These are phyloP conservation scores for Tauraco hartlaubi DNA, from an alignment of 2,797 vertebrate genomes.

Conservation along the genomic window DNA sequence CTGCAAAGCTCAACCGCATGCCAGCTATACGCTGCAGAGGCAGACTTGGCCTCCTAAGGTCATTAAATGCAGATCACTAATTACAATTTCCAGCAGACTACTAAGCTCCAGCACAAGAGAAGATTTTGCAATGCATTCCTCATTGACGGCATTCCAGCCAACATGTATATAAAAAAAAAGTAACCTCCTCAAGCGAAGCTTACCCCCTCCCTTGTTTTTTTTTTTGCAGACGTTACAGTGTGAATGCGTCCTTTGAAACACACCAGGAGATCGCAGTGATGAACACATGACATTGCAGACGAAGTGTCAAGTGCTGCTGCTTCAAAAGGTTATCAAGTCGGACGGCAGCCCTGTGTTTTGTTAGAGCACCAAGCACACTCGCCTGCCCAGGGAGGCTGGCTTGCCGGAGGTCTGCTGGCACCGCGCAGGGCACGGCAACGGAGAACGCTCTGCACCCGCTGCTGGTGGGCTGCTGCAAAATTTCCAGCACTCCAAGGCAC, in stretches of 20 bases:
- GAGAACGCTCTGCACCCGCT: not conserved
- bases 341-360: not conserved
- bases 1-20: fast-evolving
- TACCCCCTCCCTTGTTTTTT: not conserved
- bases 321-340: not conserved
- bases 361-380: fast-evolving
- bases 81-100: not conserved
- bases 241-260: not conserved
- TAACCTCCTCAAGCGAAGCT: not conserved
- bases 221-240: not conserved
- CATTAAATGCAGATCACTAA: not conserved
- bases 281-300: not conserved
- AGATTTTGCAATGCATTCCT: not conserved
- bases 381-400: too few relatives aligned
- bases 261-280: not conserved
- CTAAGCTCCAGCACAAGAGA: not conserved
- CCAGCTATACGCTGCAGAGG: not conserved
- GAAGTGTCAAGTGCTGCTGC: not conserved
- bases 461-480: not conserved
- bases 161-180: not conserved
- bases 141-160: not conserved
- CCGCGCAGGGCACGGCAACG: fast-evolving
- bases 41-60: not conserved
- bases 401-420: not conserved
- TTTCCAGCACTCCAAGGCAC: not conserved